A percentile compares a stretch with the other conserved stretches of the same genome.
Conservation (phyloP, 2,888 invertebrate species). For the Epicampocera succincta region DNA sequence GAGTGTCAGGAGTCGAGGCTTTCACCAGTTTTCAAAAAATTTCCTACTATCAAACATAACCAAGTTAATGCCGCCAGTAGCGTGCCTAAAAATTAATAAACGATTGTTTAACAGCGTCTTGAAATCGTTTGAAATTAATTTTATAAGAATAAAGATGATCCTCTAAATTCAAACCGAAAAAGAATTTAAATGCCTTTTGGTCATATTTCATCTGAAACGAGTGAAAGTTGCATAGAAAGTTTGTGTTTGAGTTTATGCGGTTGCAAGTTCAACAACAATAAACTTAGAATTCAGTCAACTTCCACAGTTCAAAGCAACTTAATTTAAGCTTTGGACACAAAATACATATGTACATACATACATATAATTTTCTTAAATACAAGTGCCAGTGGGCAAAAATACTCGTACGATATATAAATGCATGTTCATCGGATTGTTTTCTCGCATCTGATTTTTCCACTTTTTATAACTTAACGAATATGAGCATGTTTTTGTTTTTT, state of each 20-base stretch:
- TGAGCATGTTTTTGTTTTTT: not conserved
- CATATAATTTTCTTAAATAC: no score
- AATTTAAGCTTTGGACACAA: slow-evolving; percentile 55
- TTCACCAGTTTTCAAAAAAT: no score
- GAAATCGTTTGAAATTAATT: slow-evolving; percentile 24
- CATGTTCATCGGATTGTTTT: not conserved
- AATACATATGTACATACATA: slow-evolving; percentile 21
- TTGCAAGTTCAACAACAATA: slow-evolving; percentile 25
- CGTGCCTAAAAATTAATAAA: slow-evolving; percentile 38
- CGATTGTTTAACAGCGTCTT: slow-evolving; percentile 54
- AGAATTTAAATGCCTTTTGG: slow-evolving; percentile 40
- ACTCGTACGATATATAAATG: slow-evolving; percentile 3
- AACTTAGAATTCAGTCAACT: slow-evolving; percentile 1
- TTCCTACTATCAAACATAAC: not conserved
- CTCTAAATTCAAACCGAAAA: slow-evolving; percentile 35
- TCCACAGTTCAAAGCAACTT: slow-evolving; percentile 37
- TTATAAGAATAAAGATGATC: slow-evolving; percentile 12
- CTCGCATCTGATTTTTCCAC: slow-evolving; percentile 28
- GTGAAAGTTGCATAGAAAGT: slow-evolving; percentile 17
- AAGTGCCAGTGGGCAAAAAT: slow-evolving; percentile 17
- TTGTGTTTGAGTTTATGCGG: slow-evolving; percentile 38
- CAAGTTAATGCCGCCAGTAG: not conserved
- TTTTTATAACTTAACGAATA: slow-evolving; percentile 44
- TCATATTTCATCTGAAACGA: slow-evolving; percentile 54
- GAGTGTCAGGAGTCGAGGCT: no score